Conservation (phyloP, 2,797 vertebrate species). For the Typhlichthys subterraneus region DNA sequence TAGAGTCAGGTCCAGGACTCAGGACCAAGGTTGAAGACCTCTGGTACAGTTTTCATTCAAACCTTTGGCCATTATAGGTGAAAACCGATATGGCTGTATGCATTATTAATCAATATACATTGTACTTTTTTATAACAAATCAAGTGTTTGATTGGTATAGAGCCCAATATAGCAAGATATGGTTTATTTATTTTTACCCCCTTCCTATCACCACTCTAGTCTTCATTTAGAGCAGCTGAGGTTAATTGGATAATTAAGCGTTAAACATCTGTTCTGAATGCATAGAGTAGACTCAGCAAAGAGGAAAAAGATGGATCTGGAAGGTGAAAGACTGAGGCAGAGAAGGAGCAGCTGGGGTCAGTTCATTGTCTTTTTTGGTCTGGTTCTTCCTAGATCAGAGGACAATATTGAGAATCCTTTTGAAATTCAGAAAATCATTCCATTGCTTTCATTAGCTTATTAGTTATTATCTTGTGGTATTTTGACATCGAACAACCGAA, state of each 20-base stretch:
- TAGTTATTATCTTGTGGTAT: no score
- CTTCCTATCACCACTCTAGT: not conserved
- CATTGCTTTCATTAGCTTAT: no score
- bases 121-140: slow-evolving; percentile 28
- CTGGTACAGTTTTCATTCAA: not conserved
- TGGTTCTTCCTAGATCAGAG: no score
- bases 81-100: not conserved
- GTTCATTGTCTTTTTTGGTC: no score
- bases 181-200: not conserved
- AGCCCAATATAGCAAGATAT: not conserved
- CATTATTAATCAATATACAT: not conserved
- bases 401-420: no score
- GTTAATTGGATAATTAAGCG: not conserved
- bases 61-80: not conserved
- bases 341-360: no score
- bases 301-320: slow-evolving; percentile 58
- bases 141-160: slow-evolving; percentile 28
- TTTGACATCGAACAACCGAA: no score
- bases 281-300: slow-evolving; percentile 64
- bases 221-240: not conserved
- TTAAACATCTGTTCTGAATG: slow-evolving; percentile 50
- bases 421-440: no score
- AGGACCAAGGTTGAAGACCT: no score
- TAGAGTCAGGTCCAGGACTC: no score
- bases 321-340: slow-evolving; percentile 61